phyloP scores from a whole-genome alignment of 1,140 invertebrate genomes.

The Littorina saxatilis region DNA sequence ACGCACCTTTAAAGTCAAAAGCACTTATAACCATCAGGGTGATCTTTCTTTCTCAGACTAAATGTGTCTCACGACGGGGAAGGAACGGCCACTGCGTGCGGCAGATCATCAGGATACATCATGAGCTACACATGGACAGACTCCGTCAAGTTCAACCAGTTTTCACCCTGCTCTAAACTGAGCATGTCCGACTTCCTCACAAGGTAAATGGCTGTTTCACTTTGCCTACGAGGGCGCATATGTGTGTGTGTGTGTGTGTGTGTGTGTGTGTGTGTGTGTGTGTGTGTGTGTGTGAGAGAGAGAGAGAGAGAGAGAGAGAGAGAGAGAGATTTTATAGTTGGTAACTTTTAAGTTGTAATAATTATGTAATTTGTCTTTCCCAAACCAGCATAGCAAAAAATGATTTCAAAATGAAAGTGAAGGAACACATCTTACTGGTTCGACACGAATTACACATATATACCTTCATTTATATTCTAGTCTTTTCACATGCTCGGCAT shows the following conservation, averaged over 20 bases:
- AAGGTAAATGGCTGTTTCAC: slow-evolving; percentile 17
- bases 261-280: background rate
- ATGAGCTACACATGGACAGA: slow-evolving; percentile 65
- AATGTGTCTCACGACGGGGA: slow-evolving; percentile 67
- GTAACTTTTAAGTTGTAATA: too few species aligned
- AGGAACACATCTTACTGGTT: too few species aligned
- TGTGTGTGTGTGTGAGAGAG: too few species aligned
- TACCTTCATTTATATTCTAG: too few species aligned
- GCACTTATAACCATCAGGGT: background rate
- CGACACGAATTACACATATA: too few species aligned
- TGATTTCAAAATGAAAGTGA: too few species aligned
- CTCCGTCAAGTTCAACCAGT: slow-evolving; percentile 62
- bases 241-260: background rate
- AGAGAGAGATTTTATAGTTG: background rate
- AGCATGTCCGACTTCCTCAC: slow-evolving; percentile 61
- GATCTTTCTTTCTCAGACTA: slow-evolving; percentile 43
- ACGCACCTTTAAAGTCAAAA: background rate
- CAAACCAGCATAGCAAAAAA: too few species aligned
- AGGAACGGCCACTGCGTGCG: slow-evolving; percentile 54
- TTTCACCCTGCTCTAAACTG: slow-evolving; percentile 62
- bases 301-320: background rate
- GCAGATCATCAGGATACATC: slow-evolving; percentile 59
- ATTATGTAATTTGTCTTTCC: too few species aligned
- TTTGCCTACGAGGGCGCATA: background rate
- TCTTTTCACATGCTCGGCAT: too few species aligned